Evolutionary conservation across 1,140 invertebrate species (phyloP), one percentile per base, ranked within the genome.

Genomic region (Drosophila subpulchrella): DNA sequence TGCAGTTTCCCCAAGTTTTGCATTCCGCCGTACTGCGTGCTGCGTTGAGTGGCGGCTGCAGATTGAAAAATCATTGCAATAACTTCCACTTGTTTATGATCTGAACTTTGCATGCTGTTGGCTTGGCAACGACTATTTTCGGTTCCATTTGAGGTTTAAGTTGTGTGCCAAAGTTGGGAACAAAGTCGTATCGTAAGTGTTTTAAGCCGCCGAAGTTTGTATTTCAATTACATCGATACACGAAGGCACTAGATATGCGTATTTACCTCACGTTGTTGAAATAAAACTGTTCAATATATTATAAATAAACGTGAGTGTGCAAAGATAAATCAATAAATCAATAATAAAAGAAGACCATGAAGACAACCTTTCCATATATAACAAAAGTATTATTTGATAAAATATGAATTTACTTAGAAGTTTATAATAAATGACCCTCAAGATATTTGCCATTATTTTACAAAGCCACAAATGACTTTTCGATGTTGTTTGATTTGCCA

Each of bases 21-120:
- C 15, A 47, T 17, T 20, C 36, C 44, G 13, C 3, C 24, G 24
- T n/a, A 30, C n/a, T 32, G 27, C 30, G 48, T 50, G 48, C 42
- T 46, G 42, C 42, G 42, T 46, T 46, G 42, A 46, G 42, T 46
- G 42, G 42, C 54, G 6, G 13, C 59, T 42, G 13, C 38, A 65
- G 63, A 63, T 67, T 67, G 63, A 46, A 67, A 67, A 67, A 67
- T 50, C 63, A 67, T 67, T 51, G 63, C 63, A 41, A 68, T 68
- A 65, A 68, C 58, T 53, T 68, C 38, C 60, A 53, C 65, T 68
- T 68, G 65, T 68, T 68, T 65, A 65, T 41, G 32, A 44, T 27
- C 60, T 12, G 20, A 68, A 44, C 30, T 36, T 34, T 66, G 60
- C 20, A 41, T 67, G 63, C 27, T 34, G 27, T 24, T 50, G 48